Conservation (phyloP, 1,140 invertebrate species). For the Dolichoris vasculosae region DNA sequence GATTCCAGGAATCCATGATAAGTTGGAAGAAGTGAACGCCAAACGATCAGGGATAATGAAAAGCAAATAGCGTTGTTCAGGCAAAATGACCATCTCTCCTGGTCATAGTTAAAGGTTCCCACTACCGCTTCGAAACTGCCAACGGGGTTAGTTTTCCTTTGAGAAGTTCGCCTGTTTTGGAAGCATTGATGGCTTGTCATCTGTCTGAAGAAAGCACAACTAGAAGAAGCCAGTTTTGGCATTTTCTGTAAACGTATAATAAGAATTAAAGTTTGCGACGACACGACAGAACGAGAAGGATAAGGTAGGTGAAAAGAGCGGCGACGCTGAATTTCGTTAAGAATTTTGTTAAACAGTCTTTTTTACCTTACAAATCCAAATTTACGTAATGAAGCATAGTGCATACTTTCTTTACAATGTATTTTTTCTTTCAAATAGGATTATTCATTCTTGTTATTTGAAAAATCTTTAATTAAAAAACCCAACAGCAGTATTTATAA, state of each 20-base stretch:
- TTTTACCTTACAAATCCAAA: no score
- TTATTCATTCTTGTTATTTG: no score
- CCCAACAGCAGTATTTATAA: no score
- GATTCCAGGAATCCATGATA: not conserved
- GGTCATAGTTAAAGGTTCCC: not conserved
- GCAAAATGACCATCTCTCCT: conserved; percentile 30
- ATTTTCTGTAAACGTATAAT: conserved; percentile 11
- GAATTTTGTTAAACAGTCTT: no score
- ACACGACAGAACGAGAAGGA: not conserved
- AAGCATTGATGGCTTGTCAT: not conserved
- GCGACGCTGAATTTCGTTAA: not conserved
- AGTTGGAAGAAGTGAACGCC: not conserved
- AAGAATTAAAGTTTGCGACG: conserved; percentile 11
- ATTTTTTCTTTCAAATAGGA: no score
- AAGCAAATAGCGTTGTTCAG: conserved; percentile 23
- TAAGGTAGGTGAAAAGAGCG: not conserved
- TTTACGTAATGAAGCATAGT: no score
- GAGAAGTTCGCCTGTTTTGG: not conserved
- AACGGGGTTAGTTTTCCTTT: no score
- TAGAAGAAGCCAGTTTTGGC: not conserved
- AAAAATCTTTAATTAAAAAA: no score
- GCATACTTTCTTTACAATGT: no score
- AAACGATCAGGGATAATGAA: conserved; percentile 26
- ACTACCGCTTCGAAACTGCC: no score
- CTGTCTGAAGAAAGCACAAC: not conserved